Conservation (phyloP, 2,797 vertebrate genomes). For the Propithecus deckenii region DNA sequence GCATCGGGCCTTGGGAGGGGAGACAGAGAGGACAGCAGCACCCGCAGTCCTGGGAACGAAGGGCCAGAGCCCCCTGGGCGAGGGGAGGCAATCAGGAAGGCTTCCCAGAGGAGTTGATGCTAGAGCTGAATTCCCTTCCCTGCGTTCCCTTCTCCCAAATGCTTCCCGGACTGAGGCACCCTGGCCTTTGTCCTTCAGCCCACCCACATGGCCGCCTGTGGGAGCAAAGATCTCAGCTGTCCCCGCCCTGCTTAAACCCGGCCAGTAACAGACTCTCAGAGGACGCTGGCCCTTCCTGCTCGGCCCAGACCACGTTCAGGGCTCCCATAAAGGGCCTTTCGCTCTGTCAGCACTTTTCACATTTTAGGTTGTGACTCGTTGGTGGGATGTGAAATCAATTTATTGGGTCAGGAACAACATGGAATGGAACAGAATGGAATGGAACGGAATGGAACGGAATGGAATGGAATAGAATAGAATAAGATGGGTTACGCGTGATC, state of each 20-base stretch:
- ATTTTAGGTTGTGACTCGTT: not conserved
- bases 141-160: not conserved
- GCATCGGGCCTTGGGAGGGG: not conserved
- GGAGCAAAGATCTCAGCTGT: not conserved
- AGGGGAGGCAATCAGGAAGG: not conserved
- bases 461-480: not conserved
- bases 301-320: fast-evolving
- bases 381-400: not conserved
- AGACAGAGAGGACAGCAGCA: not conserved
- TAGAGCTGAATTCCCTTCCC: not conserved
- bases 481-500: not conserved
- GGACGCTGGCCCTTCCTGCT: not conserved
- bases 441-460: not conserved
- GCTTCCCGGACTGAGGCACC: fast-evolving
- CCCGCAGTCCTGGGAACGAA: not conserved
- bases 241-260: fast-evolving
- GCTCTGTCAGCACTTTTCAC: not conserved
- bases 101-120: slow-evolving; percentile 22
- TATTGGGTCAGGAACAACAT: not conserved
- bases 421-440: no score
- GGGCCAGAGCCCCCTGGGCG: not conserved
- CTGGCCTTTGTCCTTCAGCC: not conserved
- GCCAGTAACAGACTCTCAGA: not conserved
- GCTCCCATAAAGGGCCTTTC: not conserved
- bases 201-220: not conserved